A percentile compares a stretch with the other conserved stretches of the same genome.
Conservation (phyloP, 2,113 vertebrate genomes). For the Nothobranchius furzeri region DNA sequence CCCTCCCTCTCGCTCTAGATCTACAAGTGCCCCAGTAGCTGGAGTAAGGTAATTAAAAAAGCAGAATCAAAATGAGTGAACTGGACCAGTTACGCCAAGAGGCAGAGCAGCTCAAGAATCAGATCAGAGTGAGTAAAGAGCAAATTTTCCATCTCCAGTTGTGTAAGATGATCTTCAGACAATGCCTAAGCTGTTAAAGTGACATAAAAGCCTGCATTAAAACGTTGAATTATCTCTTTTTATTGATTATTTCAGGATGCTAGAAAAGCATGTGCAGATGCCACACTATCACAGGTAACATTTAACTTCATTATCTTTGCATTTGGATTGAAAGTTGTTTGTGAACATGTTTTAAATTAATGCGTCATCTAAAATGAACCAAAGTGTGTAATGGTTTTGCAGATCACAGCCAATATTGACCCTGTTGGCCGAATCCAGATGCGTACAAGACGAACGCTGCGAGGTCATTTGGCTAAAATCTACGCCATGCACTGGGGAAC, state of each 20-base stretch:
- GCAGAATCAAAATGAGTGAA: constrained; percentile 93
- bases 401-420: constrained; percentile 99
- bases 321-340: background rate
- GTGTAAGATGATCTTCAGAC: background rate
- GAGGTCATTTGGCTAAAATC: constrained; percentile 98
- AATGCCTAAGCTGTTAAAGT: background rate
- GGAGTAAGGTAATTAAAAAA: constrained; percentile 83
- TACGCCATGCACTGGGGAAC: constrained; percentile 99
- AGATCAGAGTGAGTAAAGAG: constrained; percentile 90
- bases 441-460: constrained; percentile 96
- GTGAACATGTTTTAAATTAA: too few relatives aligned
- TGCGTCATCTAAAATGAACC: constrained; percentile 11
- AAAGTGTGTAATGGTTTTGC: constrained; percentile 34
- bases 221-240: constrained; percentile 6
- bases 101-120: constrained; percentile 99
- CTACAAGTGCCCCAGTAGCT: constrained; percentile 84
- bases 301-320: background rate
- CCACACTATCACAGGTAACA: constrained; percentile 95
- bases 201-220: background rate
- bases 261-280: constrained; percentile 89
- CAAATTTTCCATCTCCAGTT: background rate
- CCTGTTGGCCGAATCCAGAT: constrained; percentile 98
- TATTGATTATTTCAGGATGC: constrained; percentile 74
- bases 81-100: constrained; percentile 99
- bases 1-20: constrained; percentile 72